Conservation (phyloP, 2,797 vertebrate species). For the Pterois miles region DNA sequence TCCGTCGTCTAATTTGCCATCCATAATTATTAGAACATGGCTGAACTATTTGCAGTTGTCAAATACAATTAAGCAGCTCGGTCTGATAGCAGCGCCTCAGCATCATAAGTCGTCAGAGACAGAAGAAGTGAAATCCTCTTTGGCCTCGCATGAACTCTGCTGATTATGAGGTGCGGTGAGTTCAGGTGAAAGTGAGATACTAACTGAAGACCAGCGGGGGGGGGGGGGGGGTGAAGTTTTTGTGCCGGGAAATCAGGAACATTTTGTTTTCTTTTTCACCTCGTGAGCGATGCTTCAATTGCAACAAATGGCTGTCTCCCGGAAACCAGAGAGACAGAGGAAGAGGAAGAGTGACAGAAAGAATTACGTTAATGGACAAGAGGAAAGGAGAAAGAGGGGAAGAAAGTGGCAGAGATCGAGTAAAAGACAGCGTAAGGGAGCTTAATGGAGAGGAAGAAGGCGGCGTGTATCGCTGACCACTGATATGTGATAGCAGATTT, state of each 20-base stretch:
- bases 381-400: neutral
- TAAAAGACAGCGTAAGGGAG: neutral
- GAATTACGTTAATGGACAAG: slow-evolving; percentile 51
- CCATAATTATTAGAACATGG: slow-evolving; percentile 35
- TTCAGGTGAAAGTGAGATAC: slow-evolving; percentile 6
- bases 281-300: slow-evolving; percentile 14
- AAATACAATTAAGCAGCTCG: slow-evolving; percentile 41
- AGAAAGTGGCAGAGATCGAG: slow-evolving; percentile 31
- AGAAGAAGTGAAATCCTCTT: slow-evolving; percentile 39
- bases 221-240: neutral
- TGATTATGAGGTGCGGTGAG: slow-evolving; percentile 32
- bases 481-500: slow-evolving; percentile 8
- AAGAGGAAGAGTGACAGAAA: slow-evolving; percentile 30
- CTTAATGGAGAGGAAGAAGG: slow-evolving; percentile 26
- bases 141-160: slow-evolving; percentile 31
- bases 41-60: slow-evolving; percentile 41
- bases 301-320: slow-evolving; percentile 20
- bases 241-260: slow-evolving; percentile 30
- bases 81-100: slow-evolving; percentile 10
- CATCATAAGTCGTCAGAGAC: slow-evolving; percentile 17
- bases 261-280: slow-evolving; percentile 27
- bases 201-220: neutral
- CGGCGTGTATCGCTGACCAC: neutral
- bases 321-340: slow-evolving; percentile 12
- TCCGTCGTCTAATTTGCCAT: slow-evolving; percentile 39